Evolutionary conservation across 2,888 invertebrate genomes (phyloP).

Genomic region (Spialia ferax): DNA sequence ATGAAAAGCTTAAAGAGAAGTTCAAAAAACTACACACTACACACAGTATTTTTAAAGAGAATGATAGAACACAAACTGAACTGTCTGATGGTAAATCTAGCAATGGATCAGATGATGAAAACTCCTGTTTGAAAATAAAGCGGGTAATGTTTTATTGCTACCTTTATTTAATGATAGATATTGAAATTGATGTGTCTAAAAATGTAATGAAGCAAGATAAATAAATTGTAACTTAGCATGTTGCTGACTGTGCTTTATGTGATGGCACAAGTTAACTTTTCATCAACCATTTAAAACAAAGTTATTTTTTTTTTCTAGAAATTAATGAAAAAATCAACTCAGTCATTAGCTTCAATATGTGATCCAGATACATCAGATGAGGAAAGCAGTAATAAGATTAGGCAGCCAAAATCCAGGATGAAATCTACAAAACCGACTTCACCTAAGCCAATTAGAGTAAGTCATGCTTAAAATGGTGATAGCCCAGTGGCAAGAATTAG

Average conservation of each 20-base stretch:
- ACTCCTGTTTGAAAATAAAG: slow-evolving; percentile 26
- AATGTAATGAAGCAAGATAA: too few relatives aligned
- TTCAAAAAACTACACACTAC: slow-evolving; percentile 62
- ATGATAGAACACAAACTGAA: slow-evolving; percentile 55
- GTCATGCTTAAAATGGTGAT: too few relatives aligned
- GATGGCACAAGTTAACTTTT: too few relatives aligned
- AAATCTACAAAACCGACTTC: slow-evolving; percentile 62
- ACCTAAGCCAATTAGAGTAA: slow-evolving; percentile 68
- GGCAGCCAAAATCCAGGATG: slow-evolving; percentile 47
- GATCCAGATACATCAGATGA: slow-evolving; percentile 87
- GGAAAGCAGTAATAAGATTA: slow-evolving; percentile 50
- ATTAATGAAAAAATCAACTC: slow-evolving; percentile 59
- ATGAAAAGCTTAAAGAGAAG: slow-evolving; percentile 66
- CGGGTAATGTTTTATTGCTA: slow-evolving; percentile 7
- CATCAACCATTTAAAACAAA: background rate
- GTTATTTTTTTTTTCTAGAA: slow-evolving; percentile 55
- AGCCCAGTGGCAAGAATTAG: too few relatives aligned
- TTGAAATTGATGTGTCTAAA: too few relatives aligned
- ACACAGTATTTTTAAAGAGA: slow-evolving; percentile 42
- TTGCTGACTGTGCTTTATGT: too few relatives aligned
- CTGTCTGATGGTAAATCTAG: slow-evolving; percentile 18
- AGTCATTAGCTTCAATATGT: slow-evolving; percentile 74
- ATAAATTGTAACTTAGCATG: too few relatives aligned
- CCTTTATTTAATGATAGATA: too few relatives aligned
- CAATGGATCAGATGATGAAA: slow-evolving; percentile 40